These are phyloP conservation scores for Campoplex nolae DNA, from an alignment of 2,888 invertebrate genomes.

Conservation along the genomic window DNA sequence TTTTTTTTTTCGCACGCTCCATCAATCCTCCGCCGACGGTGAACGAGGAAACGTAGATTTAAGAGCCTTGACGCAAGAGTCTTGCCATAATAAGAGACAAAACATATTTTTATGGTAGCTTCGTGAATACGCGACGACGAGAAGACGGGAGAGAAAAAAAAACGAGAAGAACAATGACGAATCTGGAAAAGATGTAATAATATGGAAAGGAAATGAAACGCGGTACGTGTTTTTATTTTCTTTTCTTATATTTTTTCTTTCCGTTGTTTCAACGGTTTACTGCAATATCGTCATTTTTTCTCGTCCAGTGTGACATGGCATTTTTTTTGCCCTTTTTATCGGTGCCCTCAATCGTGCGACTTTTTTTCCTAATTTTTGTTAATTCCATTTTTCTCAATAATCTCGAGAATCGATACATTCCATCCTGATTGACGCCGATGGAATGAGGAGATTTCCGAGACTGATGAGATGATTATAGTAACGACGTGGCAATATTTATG, in stretches of 20 bases:
- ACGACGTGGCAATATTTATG: conserved; percentile 65
- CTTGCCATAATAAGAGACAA: conserved; percentile 78
- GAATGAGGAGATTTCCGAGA: conserved; percentile 15
- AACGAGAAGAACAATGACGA: conserved; percentile 17
- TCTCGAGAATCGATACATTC: conserved; percentile 24
- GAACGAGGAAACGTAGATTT: conserved; percentile 67
- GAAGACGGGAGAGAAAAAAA: conserved; percentile 21
- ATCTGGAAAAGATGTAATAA: conserved; percentile 20
- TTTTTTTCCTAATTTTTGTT: conserved; percentile 1
- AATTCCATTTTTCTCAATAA: conserved; percentile 27
- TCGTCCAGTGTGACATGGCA: neutral
- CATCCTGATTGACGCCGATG: neutral
- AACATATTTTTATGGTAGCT: conserved; percentile 82
- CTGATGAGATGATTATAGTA: conserved; percentile 23
- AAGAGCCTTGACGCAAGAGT: conserved; percentile 77
- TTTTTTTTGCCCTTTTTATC: neutral
- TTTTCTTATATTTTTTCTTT: conserved; percentile 27
- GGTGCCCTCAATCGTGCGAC: neutral
- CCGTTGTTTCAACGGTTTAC: conserved; percentile 17
- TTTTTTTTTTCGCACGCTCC: conserved; percentile 24
- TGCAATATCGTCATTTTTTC: neutral
- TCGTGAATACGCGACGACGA: conserved; percentile 71
- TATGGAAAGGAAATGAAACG: conserved; percentile 45
- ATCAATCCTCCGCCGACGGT: conserved; percentile 39
- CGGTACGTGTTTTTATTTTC: conserved; percentile 60